Evolutionary conservation across 2,888 invertebrate genomes (phyloP), one percentile per base, ranked within the genome.

Genomic region (Netelia fuscicornis): DNA sequence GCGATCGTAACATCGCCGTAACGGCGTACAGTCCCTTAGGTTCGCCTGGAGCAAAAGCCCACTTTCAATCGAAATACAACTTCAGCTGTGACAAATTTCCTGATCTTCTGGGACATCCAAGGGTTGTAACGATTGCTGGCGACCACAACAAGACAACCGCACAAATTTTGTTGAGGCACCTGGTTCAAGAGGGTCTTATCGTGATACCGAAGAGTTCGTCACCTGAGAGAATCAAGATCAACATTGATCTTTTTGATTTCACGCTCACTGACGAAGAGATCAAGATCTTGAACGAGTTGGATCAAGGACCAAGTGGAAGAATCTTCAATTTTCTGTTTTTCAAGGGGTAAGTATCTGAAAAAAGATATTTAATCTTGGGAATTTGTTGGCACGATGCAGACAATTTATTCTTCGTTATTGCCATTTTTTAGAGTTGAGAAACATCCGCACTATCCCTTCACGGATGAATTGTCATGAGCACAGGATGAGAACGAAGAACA

Each of bases 181-280:
- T 97, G 71, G 93, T 97, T 0, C 96, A 96, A 90, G 95, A 96
- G 88, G 95, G 95, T 65, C 94, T 97, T 58, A 95, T 95, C 54
- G 96, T 97, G 9, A 97, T 98, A 90, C 97, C 97, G 42, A 98
- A 98, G 94, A 97, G 97, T 92, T 95, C 96, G 1, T 97, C 96
- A 90, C 95, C 96, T 0, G 92, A 95, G 10, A 95, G 97, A 89
- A 95, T 98, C 25, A 95, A 95, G 94, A 95, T 96, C 90, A 98
- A 98, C 90, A 95, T 96, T 78, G 94, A 96, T 75, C 94, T 97
- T 84, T 96, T 96, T 88, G 95, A 96, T 92, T 96, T 97, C 91
- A 95, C 95, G 87, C 89, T 97, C 80, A 91, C 94, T 0, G 90
- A 94, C 13, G 94, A 95, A 2, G 96, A 97, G 85, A 93, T 96